phyloP scores from a whole-genome alignment of 2,888 invertebrate species.

The Pyrrhosoma nymphula region DNA sequence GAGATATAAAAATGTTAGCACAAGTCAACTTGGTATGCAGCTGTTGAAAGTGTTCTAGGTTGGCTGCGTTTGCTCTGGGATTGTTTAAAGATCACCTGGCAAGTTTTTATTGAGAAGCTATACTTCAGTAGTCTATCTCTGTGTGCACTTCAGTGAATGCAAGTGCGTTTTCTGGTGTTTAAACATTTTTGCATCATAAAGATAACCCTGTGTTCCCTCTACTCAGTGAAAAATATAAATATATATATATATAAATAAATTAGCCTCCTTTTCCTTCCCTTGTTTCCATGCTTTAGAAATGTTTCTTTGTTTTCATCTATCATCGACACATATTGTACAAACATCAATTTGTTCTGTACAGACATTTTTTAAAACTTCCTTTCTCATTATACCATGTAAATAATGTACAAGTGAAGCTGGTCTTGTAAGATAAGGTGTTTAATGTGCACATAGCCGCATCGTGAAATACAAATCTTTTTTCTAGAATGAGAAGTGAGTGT shows the following conservation, averaged over 20 bases:
- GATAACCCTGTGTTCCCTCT: conserved; percentile 64
- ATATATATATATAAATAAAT: conserved; percentile 66
- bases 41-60: conserved; percentile 62
- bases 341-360: conserved; percentile 74
- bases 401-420: conserved; percentile 79
- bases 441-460: conserved; percentile 80
- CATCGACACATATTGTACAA: conserved; percentile 72
- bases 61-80: conserved; percentile 53
- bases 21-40: conserved; percentile 70
- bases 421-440: conserved; percentile 81
- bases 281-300: conserved; percentile 69
- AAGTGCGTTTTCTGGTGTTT: conserved; percentile 67
- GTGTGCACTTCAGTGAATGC: conserved; percentile 69
- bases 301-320: conserved; percentile 71
- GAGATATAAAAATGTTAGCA: conserved; percentile 69
- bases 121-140: conserved; percentile 70
- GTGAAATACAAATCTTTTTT: conserved; percentile 70
- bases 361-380: conserved; percentile 72
- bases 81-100: conserved; percentile 67
- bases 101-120: conserved; percentile 69
- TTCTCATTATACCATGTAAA: conserved; percentile 72
- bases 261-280: conserved; percentile 66
- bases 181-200: conserved; percentile 63
- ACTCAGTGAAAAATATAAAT: conserved; percentile 61
- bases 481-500: conserved; percentile 68